These are phyloP conservation scores for Caenorhabditis angaria DNA, from an alignment of 2,888 invertebrate genomes.

Conservation along the genomic window DNA sequence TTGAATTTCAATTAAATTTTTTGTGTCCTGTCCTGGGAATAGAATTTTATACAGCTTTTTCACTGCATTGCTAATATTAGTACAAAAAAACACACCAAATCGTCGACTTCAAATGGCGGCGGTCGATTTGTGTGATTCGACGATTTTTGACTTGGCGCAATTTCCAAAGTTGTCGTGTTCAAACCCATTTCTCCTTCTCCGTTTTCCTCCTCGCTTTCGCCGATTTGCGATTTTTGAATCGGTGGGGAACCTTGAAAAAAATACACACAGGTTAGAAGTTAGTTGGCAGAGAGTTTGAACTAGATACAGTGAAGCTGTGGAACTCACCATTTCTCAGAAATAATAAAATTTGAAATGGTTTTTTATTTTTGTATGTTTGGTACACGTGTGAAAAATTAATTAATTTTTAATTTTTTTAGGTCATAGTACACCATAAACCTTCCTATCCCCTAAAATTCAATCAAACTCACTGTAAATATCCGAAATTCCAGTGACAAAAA, in stretches of 20 bases:
- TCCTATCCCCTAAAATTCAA: constrained; percentile 9
- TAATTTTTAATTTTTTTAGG: too few relatives aligned
- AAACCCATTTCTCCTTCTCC: constrained; percentile 17
- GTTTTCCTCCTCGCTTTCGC: neutral
- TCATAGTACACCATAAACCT: too few relatives aligned
- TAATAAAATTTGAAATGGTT: neutral
- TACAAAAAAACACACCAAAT: neutral
- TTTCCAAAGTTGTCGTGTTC: constrained; percentile 19
- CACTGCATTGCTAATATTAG: too few relatives aligned
- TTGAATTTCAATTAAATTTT: too few relatives aligned
- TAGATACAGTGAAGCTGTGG: neutral
- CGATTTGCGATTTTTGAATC: constrained; percentile 6
- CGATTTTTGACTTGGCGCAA: constrained; percentile 43
- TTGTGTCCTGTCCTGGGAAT: too few relatives aligned
- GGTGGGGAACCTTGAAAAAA: constrained; percentile 46
- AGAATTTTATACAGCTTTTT: too few relatives aligned
- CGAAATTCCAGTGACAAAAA: neutral
- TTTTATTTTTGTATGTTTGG: too few relatives aligned
- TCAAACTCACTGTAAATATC: neutral
- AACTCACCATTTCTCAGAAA: neutral
- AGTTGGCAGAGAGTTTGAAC: neutral
- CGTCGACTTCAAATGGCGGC: constrained; percentile 31
- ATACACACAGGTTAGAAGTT: constrained; percentile 3
- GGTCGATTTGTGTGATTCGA: constrained; percentile 41
- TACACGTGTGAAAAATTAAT: too few relatives aligned